Evolutionary conservation across 2,113 vertebrate species (phyloP), one percentile per base, ranked within the genome.

Genomic region (Cynopterus brachyotis): DNA sequence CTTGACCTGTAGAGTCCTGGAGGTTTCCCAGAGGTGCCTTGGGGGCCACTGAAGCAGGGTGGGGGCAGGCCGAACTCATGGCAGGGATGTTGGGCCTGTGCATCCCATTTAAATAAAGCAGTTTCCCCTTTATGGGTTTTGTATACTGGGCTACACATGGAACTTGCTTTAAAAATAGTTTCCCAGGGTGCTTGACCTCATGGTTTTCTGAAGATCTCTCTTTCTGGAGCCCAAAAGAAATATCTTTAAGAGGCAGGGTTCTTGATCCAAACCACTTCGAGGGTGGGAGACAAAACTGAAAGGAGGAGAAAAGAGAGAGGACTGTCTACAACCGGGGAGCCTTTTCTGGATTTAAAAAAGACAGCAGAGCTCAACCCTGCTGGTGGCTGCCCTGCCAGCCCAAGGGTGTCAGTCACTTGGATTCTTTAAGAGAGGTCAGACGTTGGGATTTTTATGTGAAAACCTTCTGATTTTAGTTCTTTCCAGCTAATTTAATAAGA

Each of bases 401-500:
- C 26, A 67, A 75, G 42, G 24, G 50, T 47, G 19, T 26, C 57
- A 75, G 20, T 66, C 10, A 66, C 59, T 84, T 40, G 7, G 17
- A 2, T 19, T 62, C 75, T 93, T 87, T 59, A 47, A 24, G 20
- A 81, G 28, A 80, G 85, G 64, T 10, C 4, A 69, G 15, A 70
- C 3, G 19, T 30, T 9, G 13, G 3, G 45, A 37, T 80, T 64
- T 84, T 84, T 42, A 53, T 13, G 4, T 22, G 7, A 37, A 89
- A 93, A 37, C 47, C 15, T 70, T 78, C 17, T 95, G 47, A 95
- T 57, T 88, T 91, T n/a, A 78, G 28, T 42, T 93, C 62, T 75
- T n/a, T 37, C 8, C 28, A 82, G 87, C n/a, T 76, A 87, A 37
- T 47, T 76, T 20, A 57, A 47, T 20, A 92, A 37, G 50, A 69